These are phyloP conservation scores for Macrotis lagotis DNA, from an alignment of 2,113 vertebrate genomes.

Conservation along the genomic window DNA sequence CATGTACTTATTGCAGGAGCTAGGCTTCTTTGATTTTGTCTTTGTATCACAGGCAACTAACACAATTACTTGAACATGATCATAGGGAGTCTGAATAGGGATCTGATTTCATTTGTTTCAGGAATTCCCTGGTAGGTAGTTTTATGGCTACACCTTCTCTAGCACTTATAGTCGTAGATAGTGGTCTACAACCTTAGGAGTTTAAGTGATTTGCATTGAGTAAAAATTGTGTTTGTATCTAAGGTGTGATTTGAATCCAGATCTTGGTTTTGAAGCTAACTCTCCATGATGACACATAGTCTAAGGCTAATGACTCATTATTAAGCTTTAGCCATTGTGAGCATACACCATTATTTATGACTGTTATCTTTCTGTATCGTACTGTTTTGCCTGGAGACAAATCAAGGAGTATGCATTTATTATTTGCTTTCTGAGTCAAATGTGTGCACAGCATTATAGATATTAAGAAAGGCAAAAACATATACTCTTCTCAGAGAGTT, in stretches of 20 bases:
- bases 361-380: background rate
- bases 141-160: background rate
- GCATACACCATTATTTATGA: background rate
- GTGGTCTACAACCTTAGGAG: background rate
- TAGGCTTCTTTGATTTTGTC: background rate
- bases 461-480: background rate
- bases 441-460: background rate
- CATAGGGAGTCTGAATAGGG: background rate
- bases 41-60: background rate
- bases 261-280: background rate
- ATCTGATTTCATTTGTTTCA: background rate
- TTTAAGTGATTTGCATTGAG: background rate
- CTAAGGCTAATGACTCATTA: background rate
- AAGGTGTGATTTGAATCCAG: background rate
- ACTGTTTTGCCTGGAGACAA: background rate
- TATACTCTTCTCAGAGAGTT: background rate
- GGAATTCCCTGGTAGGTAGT: background rate
- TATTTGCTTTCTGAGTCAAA: background rate
- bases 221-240: background rate
- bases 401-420: background rate
- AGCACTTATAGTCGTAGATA: background rate
- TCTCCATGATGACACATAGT: background rate
- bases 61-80: background rate
- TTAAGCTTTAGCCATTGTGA: background rate
- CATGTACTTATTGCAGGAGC: background rate